Evolutionary conservation across 2,888 invertebrate genomes (phyloP).

Genomic region (Choristoneura rosaceana): DNA sequence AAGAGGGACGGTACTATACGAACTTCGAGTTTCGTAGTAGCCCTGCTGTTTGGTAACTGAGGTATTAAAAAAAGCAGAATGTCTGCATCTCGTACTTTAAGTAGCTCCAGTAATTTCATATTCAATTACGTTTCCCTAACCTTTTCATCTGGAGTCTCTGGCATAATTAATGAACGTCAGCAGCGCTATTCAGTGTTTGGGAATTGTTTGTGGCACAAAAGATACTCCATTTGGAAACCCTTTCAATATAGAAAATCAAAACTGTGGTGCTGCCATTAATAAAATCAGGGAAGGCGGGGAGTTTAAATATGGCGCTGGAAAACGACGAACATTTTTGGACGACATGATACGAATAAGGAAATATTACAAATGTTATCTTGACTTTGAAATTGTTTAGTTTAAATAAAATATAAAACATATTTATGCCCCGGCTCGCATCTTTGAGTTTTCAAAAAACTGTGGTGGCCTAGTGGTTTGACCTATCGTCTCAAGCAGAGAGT

Average conservation of each 20-base stretch:
- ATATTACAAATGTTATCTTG: too few species aligned
- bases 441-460: too few species aligned
- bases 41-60: too few species aligned
- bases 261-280: slow-evolving; percentile 59
- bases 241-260: slow-evolving; percentile 67
- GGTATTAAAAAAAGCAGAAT: too few species aligned
- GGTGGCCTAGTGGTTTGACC: too few species aligned
- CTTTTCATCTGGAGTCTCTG: slow-evolving; percentile 31
- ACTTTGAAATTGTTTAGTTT: too few species aligned
- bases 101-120: slow-evolving; percentile 13
- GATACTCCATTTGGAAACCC: slow-evolving; percentile 53
- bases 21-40: too few species aligned
- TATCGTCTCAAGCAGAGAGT: too few species aligned
- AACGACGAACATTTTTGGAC: background rate
- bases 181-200: slow-evolving; percentile 28
- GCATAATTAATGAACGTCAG: slow-evolving; percentile 38
- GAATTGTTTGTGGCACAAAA: slow-evolving; percentile 52
- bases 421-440: too few species aligned
- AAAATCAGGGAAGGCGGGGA: slow-evolving; percentile 51
- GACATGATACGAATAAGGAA: too few species aligned
- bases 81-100: background rate
- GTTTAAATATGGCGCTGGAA: slow-evolving; percentile 11
- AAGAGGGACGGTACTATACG: too few species aligned
- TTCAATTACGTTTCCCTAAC: slow-evolving; percentile 31
- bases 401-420: too few species aligned